Evolutionary conservation across 2,113 vertebrate genomes (phyloP).

Genomic region (Pavo muticus): DNA sequence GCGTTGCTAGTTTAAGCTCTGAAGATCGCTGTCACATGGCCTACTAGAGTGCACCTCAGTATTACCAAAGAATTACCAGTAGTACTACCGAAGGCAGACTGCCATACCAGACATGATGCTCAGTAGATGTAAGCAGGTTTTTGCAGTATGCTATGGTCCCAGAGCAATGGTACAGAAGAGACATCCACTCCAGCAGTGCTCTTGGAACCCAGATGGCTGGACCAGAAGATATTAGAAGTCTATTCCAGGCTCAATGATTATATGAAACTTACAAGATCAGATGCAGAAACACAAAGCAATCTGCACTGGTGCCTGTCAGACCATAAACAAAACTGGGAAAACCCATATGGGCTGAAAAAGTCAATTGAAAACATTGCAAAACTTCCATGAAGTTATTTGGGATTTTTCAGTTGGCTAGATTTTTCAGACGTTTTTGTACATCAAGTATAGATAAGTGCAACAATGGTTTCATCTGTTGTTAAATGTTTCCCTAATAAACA

Average conservation of each 20-base stretch:
- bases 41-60: background rate
- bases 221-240: too few relatives aligned
- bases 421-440: background rate
- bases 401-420: background rate
- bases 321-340: background rate
- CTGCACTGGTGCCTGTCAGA: background rate
- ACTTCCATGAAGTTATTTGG: background rate
- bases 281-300: background rate
- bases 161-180: background rate
- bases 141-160: background rate
- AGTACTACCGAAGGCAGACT: background rate
- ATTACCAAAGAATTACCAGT: background rate
- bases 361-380: background rate
- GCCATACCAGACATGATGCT: background rate
- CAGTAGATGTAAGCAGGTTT: background rate
- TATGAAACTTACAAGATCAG: rapidly evolving
- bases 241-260: too few relatives aligned
- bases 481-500: background rate
- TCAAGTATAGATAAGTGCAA: background rate
- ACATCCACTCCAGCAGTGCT: background rate
- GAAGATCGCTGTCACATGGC: background rate
- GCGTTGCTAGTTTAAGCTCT: background rate
- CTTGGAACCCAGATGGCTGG: background rate
- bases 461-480: background rate
- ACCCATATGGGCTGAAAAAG: background rate